Conservation (phyloP, 2,888 invertebrate genomes). For the Pachydiplax longipennis region DNA sequence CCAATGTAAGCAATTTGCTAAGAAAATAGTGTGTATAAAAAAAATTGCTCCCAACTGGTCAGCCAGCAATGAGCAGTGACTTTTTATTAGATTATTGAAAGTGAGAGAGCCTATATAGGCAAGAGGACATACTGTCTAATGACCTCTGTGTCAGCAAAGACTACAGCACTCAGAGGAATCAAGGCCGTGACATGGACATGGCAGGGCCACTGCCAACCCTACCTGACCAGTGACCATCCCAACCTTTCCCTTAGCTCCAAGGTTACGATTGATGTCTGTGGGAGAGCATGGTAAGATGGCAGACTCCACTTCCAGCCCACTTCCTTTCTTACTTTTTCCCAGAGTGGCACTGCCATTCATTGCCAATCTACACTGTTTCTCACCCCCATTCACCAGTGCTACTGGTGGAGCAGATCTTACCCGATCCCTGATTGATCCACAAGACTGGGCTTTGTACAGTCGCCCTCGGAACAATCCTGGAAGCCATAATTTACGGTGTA, state of each 20-base stretch:
- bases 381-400: constrained; percentile 56
- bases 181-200: constrained; percentile 65
- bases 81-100: neutral
- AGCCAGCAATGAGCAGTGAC: neutral
- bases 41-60: neutral
- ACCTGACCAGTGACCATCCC: constrained; percentile 53
- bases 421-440: constrained; percentile 66
- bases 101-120: neutral
- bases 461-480: constrained; percentile 66
- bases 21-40: neutral
- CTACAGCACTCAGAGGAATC: constrained; percentile 67
- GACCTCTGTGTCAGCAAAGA: constrained; percentile 62
- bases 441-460: constrained; percentile 69
- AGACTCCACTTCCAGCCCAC: neutral
- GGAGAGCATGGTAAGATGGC: constrained; percentile 52
- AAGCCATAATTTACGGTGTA: constrained; percentile 71
- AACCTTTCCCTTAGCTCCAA: constrained; percentile 56
- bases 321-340: constrained; percentile 57
- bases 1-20: neutral
- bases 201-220: constrained; percentile 60
- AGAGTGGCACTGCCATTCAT: constrained; percentile 59
- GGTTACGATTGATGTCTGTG: constrained; percentile 64
- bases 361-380: constrained; percentile 59
- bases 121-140: neutral
- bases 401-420: constrained; percentile 62